Percentiles rank a stretch among this genome's conserved stretches.
These are phyloP conservation scores for Fragum whitleyi DNA, from an alignment of 2,888 invertebrate species.

Conservation along the genomic window DNA sequence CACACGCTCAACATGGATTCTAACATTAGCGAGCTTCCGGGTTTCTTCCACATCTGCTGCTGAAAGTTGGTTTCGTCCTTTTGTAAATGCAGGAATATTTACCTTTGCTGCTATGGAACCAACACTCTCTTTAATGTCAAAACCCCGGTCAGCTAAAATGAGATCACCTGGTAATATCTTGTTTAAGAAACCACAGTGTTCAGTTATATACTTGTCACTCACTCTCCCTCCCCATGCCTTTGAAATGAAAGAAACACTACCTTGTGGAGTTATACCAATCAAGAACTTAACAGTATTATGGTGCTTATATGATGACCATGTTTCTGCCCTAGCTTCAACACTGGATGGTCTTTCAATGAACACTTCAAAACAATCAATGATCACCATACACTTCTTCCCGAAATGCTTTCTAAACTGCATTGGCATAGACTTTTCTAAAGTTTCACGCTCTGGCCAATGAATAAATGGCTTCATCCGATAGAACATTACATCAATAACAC, in stretches of 20 bases:
- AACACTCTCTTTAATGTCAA: slow-evolving; percentile 62
- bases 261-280: slow-evolving; percentile 56
- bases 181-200: slow-evolving; percentile 58
- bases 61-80: slow-evolving; percentile 32
- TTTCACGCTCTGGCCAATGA: slow-evolving; percentile 51
- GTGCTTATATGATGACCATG: slow-evolving; percentile 68
- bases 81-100: slow-evolving; percentile 61
- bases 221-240: slow-evolving; percentile 68
- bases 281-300: slow-evolving; percentile 63
- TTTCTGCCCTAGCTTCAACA: slow-evolving; percentile 59
- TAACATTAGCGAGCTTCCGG: slow-evolving; percentile 22
- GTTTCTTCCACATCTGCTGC: slow-evolving; percentile 38
- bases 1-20: slow-evolving; percentile 48
- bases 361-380: slow-evolving; percentile 63
- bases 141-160: slow-evolving; percentile 65
- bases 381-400: slow-evolving; percentile 51
- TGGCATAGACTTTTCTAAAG: slow-evolving; percentile 50
- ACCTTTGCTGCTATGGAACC: slow-evolving; percentile 54
- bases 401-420: slow-evolving; percentile 44
- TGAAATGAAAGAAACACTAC: slow-evolving; percentile 69
- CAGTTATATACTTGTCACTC: slow-evolving; percentile 71
- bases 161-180: slow-evolving; percentile 62
- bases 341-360: slow-evolving; percentile 60
- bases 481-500: slow-evolving; percentile 6
- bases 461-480: neutral